Percentiles rank a stretch among this genome's conserved stretches.
These are phyloP conservation scores for Diplodus sargus DNA, from an alignment of 2,797 vertebrate genomes.

Conservation along the genomic window DNA sequence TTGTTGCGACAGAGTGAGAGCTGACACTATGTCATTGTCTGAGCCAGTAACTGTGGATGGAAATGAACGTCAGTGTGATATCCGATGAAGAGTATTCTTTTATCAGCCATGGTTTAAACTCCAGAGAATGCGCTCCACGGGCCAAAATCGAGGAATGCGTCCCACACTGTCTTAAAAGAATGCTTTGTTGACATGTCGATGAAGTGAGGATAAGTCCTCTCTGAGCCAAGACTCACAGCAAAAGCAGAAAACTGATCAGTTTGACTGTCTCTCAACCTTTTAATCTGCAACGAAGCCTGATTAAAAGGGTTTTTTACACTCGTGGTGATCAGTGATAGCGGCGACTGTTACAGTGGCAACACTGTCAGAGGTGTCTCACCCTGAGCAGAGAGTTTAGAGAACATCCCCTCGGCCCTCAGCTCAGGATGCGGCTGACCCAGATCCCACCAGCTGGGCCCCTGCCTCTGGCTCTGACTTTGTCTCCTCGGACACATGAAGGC, in stretches of 20 bases:
- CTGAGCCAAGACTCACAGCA: slow-evolving; percentile 29
- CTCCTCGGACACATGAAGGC: slow-evolving; percentile 68
- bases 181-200: slow-evolving; percentile 61
- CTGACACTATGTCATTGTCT: slow-evolving; percentile 39
- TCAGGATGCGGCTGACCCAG: slow-evolving; percentile 48
- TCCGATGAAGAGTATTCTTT: slow-evolving; percentile 26
- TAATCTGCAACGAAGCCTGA: slow-evolving; percentile 17
- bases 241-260: slow-evolving; percentile 41
- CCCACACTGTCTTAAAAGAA: slow-evolving; percentile 61
- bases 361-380: slow-evolving; percentile 35
- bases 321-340: slow-evolving; percentile 2
- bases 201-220: slow-evolving; percentile 32
- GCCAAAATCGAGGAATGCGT: slow-evolving; percentile 68
- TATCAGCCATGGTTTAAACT: slow-evolving; percentile 58
- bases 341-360: slow-evolving; percentile 15
- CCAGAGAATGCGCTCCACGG: slow-evolving; percentile 46
- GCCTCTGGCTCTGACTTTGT: slow-evolving; percentile 66
- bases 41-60: slow-evolving; percentile 49
- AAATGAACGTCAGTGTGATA: slow-evolving; percentile 23
- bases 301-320: not conserved
- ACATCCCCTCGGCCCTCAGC: slow-evolving; percentile 34
- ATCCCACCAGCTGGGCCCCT: slow-evolving; percentile 73
- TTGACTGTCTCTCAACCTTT: slow-evolving; percentile 39
- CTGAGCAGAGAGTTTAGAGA: slow-evolving; percentile 44
- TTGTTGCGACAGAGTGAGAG: slow-evolving; percentile 66